Conservation (phyloP, 1,140 invertebrate species). For the Lepidurus packardi region DNA sequence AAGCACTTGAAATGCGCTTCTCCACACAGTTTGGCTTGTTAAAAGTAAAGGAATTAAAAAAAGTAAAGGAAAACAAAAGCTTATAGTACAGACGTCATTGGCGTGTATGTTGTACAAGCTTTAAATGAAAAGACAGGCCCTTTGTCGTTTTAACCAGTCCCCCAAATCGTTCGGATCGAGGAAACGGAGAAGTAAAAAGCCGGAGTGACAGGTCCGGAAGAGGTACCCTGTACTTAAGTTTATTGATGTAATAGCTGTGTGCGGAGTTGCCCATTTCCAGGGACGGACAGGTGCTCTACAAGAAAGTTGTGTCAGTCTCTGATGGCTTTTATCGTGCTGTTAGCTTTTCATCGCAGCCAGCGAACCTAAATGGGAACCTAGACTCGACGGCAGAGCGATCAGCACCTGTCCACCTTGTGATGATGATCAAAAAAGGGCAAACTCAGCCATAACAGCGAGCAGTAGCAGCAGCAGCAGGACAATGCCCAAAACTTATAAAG, state of each 20-base stretch:
- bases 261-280: background rate
- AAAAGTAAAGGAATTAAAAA: too few relatives aligned
- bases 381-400: background rate
- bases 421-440: background rate
- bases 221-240: constrained; percentile 8
- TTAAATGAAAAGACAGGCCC: background rate
- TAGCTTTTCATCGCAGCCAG: background rate
- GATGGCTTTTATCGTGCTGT: background rate
- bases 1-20: too few relatives aligned
- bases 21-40: too few relatives aligned
- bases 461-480: background rate
- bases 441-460: background rate
- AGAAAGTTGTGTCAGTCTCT: background rate
- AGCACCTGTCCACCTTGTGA: constrained; percentile 10
- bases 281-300: constrained; percentile 7
- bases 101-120: too few relatives aligned
- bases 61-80: too few relatives aligned
- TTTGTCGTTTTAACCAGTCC: background rate
- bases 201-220: constrained; percentile 12
- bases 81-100: too few relatives aligned
- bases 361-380: background rate
- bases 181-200: background rate
- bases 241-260: constrained; percentile 4
- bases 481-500: constrained; percentile 2
- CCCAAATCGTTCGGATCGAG: background rate